These are phyloP conservation scores for Pseudorasbora parva DNA, from an alignment of 2,113 vertebrate genomes.

Conservation along the genomic window DNA sequence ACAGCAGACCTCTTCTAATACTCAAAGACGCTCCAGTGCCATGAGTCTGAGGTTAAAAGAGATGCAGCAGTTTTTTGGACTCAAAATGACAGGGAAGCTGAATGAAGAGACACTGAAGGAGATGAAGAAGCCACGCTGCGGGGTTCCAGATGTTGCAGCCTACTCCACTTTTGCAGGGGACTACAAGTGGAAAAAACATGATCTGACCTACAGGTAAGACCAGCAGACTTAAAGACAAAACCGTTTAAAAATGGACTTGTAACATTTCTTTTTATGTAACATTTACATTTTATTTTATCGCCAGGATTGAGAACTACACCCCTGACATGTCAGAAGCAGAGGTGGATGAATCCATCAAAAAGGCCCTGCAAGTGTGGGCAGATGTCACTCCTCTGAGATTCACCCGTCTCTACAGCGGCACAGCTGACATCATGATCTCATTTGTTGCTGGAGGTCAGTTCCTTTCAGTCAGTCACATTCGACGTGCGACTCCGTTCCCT, in stretches of 20 bases:
- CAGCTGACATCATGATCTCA: too few species aligned
- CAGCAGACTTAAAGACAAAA: neutral
- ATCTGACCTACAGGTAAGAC: constrained; percentile 85
- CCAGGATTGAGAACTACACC: too few species aligned
- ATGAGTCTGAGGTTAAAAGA: constrained; percentile 75
- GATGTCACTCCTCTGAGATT: too few species aligned
- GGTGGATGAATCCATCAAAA: too few species aligned
- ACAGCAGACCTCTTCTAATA: constrained; percentile 22
- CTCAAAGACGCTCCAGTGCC: neutral
- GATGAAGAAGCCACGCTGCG: constrained; percentile 83
- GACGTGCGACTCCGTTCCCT: too few species aligned
- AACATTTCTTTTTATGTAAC: neutral
- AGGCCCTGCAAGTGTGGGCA: too few species aligned
- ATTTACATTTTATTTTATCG: constrained; percentile 32
- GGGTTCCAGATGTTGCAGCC: constrained; percentile 73
- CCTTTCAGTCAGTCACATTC: too few species aligned
- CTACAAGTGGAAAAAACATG: constrained; percentile 78
- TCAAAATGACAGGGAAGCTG: constrained; percentile 77
- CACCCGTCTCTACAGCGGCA: too few species aligned
- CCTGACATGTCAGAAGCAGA: too few species aligned
- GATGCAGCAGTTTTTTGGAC: constrained; percentile 84
- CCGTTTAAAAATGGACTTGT: neutral
- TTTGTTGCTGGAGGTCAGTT: constrained; percentile 70
- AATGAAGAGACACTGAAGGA: constrained; percentile 73
- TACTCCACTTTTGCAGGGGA: constrained; percentile 70